These are phyloP conservation scores for Stigmatopora argus DNA, from an alignment of 2,113 vertebrate genomes.

Conservation along the genomic window DNA sequence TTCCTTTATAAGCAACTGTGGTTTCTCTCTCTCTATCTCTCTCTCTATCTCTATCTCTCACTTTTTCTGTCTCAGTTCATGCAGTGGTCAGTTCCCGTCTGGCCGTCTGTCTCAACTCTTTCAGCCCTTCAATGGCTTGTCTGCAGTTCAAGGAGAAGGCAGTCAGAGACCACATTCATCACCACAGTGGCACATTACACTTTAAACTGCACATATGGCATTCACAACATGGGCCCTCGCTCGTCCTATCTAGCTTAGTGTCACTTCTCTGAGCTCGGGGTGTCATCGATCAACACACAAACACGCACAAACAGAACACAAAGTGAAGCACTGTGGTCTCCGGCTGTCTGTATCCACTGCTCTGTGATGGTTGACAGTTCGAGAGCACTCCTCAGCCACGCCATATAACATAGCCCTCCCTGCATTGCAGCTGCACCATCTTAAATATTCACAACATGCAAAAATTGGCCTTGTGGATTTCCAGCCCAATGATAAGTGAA, in stretches of 20 bases:
- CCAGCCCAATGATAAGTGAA: constrained; percentile 4
- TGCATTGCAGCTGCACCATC: constrained; percentile 13
- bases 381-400: constrained; percentile 76
- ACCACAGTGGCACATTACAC: constrained; percentile 35
- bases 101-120: constrained; percentile 52
- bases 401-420: constrained; percentile 31
- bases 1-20: constrained; percentile 53
- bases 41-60: neutral
- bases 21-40: constrained; percentile 20
- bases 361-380: constrained; percentile 92
- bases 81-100: constrained; percentile 53
- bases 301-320: constrained; percentile 10
- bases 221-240: constrained; percentile 23
- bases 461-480: constrained; percentile 21
- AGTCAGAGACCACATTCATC: constrained; percentile 71
- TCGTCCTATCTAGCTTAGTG: constrained; percentile 47
- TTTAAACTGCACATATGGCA: constrained; percentile 30
- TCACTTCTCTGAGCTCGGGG: constrained; percentile 31
- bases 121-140: constrained; percentile 78
- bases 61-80: constrained; percentile 37
- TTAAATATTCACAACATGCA: constrained; percentile 30
- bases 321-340: constrained; percentile 61
- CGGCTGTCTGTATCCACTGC: constrained; percentile 85
- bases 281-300: constrained; percentile 15
- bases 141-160: constrained; percentile 77